Evolutionary conservation across 2,888 invertebrate genomes (phyloP).

Genomic region (Synanthedon formicaeformis): DNA sequence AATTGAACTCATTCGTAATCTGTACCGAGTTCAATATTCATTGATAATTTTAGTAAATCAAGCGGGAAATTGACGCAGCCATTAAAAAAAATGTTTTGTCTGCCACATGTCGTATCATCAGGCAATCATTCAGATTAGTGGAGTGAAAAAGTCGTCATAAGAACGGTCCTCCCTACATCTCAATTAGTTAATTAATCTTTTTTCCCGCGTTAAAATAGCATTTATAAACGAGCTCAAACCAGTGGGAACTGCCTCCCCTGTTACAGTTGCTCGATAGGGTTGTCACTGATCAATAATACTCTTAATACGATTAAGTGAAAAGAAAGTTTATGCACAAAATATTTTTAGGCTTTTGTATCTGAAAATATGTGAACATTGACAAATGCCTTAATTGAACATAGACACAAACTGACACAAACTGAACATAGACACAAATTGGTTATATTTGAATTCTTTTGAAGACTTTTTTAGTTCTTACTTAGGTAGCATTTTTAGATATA

Average conservation of each 20-base stretch:
- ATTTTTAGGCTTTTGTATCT: no score
- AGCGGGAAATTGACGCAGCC: not conserved
- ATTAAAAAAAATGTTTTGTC: not conserved
- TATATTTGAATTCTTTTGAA: no score
- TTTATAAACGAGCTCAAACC: slow-evolving; percentile 63
- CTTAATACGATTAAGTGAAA: no score
- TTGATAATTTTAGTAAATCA: not conserved
- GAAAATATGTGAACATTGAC: no score
- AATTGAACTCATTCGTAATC: no score
- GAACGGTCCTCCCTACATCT: slow-evolving; percentile 22
- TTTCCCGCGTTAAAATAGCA: slow-evolving; percentile 69
- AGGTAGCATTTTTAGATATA: no score
- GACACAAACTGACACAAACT: no score
- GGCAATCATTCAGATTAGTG: slow-evolving; percentile 41
- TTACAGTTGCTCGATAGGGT: slow-evolving; percentile 31
- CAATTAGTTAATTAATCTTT: slow-evolving; percentile 71
- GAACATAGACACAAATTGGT: no score
- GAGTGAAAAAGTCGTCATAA: slow-evolving; percentile 16
- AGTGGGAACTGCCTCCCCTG: slow-evolving; percentile 51
- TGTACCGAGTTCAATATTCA: no score
- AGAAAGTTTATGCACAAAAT: no score
- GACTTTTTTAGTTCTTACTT: no score
- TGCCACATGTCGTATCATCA: slow-evolving; percentile 8
- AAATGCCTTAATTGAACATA: no score
- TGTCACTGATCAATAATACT: slow-evolving; percentile 13